Conservation (phyloP, 2,113 vertebrate genomes). For the Aix galericulata region DNA sequence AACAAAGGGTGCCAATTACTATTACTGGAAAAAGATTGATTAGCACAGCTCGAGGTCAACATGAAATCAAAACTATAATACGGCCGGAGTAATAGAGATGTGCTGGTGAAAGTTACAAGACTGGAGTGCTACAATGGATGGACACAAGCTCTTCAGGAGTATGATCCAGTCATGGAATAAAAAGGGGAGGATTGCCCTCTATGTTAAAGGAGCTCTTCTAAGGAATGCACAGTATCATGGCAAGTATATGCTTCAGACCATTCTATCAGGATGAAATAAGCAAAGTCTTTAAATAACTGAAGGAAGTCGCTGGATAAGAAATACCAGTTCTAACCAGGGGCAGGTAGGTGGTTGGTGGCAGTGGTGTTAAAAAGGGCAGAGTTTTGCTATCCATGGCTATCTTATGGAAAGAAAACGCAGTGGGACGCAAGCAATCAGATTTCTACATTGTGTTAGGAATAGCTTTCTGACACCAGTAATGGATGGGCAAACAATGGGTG, state of each 20-base stretch:
- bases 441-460: background rate
- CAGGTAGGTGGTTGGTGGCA: no score
- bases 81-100: background rate
- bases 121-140: background rate
- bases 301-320: background rate
- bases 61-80: background rate
- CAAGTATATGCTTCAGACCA: background rate
- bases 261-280: background rate
- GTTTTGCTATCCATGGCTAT: background rate
- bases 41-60: background rate
- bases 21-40: background rate
- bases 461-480: background rate
- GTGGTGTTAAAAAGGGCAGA: background rate
- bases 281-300: background rate
- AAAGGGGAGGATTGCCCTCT: background rate
- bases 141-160: background rate
- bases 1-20: background rate
- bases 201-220: background rate
- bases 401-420: background rate
- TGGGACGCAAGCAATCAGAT: background rate
- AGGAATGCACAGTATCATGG: background rate
- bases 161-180: background rate
- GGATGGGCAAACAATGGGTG: background rate
- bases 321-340: background rate
- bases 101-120: background rate